A percentile compares a stretch with the other conserved stretches of the same genome.
phyloP scores from a whole-genome alignment of 2,797 vertebrate species.

The Tapera naevia region DNA sequence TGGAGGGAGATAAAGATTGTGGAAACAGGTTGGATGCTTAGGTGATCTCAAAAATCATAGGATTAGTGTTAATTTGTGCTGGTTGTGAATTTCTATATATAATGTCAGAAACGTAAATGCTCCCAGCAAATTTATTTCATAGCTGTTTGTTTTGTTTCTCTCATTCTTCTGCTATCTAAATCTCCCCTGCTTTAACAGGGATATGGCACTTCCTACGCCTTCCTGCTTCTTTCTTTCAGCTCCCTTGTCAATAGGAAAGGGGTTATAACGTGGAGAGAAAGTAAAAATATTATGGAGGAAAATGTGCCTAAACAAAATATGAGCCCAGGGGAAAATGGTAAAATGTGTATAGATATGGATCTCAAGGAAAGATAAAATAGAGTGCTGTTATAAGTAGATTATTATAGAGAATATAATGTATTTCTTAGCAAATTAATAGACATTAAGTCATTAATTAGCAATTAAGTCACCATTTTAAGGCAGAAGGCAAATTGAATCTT shows the following conservation, averaged over 20 bases:
- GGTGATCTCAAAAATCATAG: neutral
- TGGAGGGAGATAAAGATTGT: neutral
- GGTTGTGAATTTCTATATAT: neutral
- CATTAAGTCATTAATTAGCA: neutral
- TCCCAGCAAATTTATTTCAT: neutral
- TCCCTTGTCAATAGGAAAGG: neutral
- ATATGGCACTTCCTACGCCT: neutral
- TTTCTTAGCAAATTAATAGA: neutral
- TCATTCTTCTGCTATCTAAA: neutral
- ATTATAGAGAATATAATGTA: neutral
- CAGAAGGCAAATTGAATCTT: neutral
- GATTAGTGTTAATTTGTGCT: neutral
- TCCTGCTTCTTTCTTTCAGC: neutral
- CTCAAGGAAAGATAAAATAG: neutral
- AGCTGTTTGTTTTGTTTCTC: neutral
- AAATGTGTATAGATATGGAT: neutral
- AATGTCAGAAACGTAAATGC: neutral
- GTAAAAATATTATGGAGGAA: neutral
- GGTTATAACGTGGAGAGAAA: neutral
- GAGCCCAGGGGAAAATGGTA: neutral
- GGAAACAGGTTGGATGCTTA: neutral
- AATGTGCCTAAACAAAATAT: neutral
- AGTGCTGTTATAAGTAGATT: neutral
- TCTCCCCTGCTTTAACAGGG: neutral
- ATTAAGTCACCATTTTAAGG: neutral